A percentile compares a stretch with the other conserved stretches of the same genome.
phyloP scores from a whole-genome alignment of 2,888 invertebrate genomes.

The Tholera decimalis region DNA sequence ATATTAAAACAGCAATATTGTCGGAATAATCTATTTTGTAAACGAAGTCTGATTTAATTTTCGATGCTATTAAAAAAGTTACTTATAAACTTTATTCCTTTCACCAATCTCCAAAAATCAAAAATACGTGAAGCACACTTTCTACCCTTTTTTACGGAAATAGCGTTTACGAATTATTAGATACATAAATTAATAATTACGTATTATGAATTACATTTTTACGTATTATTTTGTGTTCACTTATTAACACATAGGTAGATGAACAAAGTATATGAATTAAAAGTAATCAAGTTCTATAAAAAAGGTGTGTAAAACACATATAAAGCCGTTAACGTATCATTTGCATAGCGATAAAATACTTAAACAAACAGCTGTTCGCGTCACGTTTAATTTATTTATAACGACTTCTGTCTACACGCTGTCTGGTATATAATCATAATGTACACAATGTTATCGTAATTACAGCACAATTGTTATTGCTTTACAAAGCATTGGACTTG shows the following conservation, averaged over 20 bases:
- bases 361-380: not conserved
- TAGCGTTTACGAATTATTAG: too few relatives aligned
- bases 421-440: slow-evolving; percentile 25
- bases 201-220: too few relatives aligned
- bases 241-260: too few relatives aligned
- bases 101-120: slow-evolving; percentile 25
- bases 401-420: slow-evolving; percentile 12
- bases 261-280: not conserved
- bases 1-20: not conserved
- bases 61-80: not conserved
- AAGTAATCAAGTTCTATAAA: not conserved
- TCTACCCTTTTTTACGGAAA: too few relatives aligned
- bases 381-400: slow-evolving; percentile 5
- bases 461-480: slow-evolving; percentile 12
- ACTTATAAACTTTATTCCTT: not conserved
- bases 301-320: not conserved
- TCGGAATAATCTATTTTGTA: not conserved
- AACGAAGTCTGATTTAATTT: not conserved
- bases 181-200: too few relatives aligned
- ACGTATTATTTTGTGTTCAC: too few relatives aligned
- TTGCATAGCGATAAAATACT: slow-evolving; percentile 4
- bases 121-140: too few relatives aligned
- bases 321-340: not conserved
- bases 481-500: slow-evolving; percentile 16
- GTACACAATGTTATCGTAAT: not conserved